These are phyloP conservation scores for Globodera ellingtonae DNA, from an alignment of 1,140 invertebrate species.

Conservation along the genomic window DNA sequence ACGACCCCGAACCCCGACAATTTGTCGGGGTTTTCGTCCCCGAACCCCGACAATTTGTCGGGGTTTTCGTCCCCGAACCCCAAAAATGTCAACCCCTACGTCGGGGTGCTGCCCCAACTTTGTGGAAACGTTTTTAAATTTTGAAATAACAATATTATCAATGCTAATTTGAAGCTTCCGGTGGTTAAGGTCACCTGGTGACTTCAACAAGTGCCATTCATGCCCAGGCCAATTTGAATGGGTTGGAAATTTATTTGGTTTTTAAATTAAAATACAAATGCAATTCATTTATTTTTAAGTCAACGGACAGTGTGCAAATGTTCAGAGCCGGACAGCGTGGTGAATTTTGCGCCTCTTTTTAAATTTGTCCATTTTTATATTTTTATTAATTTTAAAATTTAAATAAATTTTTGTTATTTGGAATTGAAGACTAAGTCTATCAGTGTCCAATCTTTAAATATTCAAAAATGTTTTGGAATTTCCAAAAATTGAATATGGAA, in stretches of 20 bases:
- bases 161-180: no score
- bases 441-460: no score
- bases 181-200: neutral
- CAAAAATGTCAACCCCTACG: no score
- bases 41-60: no score
- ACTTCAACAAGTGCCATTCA: neutral
- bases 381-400: neutral
- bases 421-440: neutral
- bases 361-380: neutral
- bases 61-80: neutral
- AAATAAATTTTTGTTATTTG: neutral
- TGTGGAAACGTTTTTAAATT: no score
- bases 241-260: neutral
- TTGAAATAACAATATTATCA: no score
- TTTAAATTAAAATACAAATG: no score
- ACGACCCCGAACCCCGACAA: neutral
- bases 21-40: neutral
- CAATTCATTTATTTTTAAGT: no score
- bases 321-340: no score
- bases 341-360: neutral
- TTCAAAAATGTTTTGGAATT: conserved; percentile 11
- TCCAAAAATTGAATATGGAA: conserved; percentile 34
- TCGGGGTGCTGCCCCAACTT: no score
- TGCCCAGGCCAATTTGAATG: neutral
- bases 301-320: no score